Base-by-base conservation (phyloP, 1,140 invertebrate genomes). In the Eriosoma lanigerum region DNA sequence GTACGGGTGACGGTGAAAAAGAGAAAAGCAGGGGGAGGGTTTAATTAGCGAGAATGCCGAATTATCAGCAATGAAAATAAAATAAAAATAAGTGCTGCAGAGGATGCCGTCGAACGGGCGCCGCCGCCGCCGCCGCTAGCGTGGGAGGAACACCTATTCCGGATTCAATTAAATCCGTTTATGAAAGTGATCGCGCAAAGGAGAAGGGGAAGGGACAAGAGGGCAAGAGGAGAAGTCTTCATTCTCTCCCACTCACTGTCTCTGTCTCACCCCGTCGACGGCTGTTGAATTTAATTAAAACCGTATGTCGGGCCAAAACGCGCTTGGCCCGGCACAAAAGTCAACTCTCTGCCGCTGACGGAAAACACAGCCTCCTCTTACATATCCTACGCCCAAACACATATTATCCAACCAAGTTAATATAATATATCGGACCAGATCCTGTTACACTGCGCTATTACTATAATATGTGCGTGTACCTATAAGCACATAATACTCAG, bases 111-210 rank as follows among this genome's bases (percentile, higher is more conserved):
- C 44, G 66, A 44, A 50, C 10, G 66, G 66, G 46, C 66, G 46
- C 24, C 21, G 66, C 3, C 32, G 8, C 46, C 66, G 46, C 24
- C 21, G 66, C 3, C 32, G 8, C 46, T 13, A 21, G 38, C 26
- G 32, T 44, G 54, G 26, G 32, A 26, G 38, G 75, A 38, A 78
- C 75, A 78, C 54, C 75, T 62, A 78, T 78, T 78, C 75, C 54
- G 54, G 75, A 78, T 78, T 78, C 75, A 78, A 78, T 78, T 78
- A 78, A 78, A 78, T 78, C 75, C 75, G 75, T 78, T 78, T 78
- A 78, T 78, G 75, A 78, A 78, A 78, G 54, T 60, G 75, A 78
- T 78, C 56, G 32, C 52, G 21, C 19, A 38, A n/a, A 4, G 13
- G 32, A 38, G 32, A 58, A n/a, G 13, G 3, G 52, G 38, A 62